phyloP scores from a whole-genome alignment of 2,888 invertebrate genomes.

The Pyrrhosoma nymphula region DNA sequence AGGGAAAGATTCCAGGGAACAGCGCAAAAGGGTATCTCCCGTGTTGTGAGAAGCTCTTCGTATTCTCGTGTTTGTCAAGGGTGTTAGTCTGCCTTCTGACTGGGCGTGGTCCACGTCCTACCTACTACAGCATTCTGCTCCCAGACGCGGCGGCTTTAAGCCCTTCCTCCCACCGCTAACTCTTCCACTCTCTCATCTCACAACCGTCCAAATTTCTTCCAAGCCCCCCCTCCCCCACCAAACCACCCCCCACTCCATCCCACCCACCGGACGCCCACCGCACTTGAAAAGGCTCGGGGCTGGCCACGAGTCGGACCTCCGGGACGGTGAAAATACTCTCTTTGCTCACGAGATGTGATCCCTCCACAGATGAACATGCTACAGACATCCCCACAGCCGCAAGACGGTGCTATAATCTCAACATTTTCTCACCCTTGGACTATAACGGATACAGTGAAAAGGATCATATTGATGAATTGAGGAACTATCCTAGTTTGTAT shows the following conservation, averaged over 20 bases:
- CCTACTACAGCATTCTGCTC: slow-evolving; percentile 5
- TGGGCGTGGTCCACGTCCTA: slow-evolving; percentile 20
- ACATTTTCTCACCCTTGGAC: too few species aligned
- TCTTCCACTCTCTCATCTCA: background rate
- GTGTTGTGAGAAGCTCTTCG: slow-evolving; percentile 36
- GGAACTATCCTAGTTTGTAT: too few species aligned
- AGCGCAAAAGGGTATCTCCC: background rate
- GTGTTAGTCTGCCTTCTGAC: slow-evolving; percentile 1
- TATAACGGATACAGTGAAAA: too few species aligned
- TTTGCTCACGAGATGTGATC: too few species aligned
- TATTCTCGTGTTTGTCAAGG: slow-evolving; percentile 32
- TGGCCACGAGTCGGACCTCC: background rate
- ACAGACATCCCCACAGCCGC: too few species aligned
- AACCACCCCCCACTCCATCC: background rate
- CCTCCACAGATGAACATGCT: too few species aligned
- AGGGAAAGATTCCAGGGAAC: slow-evolving; percentile 6
- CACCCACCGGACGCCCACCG: background rate
- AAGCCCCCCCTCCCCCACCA: background rate
- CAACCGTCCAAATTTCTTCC: background rate
- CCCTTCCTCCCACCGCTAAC: background rate
- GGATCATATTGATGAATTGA: too few species aligned
- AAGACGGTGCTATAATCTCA: too few species aligned
- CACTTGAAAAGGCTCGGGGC: background rate
- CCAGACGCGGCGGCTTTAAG: background rate
- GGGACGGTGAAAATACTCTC: background rate